Evolutionary conservation across 30 jellyfish, hydroid and myxozoan genomes (phyloP).

Genomic region (Aurelia aurita): DNA sequence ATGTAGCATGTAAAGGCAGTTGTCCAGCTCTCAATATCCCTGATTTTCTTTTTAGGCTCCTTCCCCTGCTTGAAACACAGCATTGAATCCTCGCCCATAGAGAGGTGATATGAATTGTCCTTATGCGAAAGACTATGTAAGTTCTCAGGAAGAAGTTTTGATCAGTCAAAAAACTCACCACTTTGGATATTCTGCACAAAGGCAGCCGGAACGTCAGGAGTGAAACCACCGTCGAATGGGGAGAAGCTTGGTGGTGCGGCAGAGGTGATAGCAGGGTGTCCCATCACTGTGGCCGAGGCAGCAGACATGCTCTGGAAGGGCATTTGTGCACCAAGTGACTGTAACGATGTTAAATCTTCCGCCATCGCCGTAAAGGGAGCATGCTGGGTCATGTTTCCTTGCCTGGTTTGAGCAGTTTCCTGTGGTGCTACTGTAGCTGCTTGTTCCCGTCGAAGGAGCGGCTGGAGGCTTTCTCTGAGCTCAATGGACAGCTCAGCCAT

Average conservation of each 20-base stretch:
- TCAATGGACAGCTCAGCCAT: not conserved
- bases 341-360: not conserved
- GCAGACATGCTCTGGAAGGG: not conserved
- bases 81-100: constrained; percentile 2
- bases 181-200: not conserved
- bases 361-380: not conserved
- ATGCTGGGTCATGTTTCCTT: not conserved
- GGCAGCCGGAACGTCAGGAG: not conserved
- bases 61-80: not conserved
- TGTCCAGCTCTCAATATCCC: constrained; percentile 13
- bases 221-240: constrained; percentile 8
- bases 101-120: not conserved
- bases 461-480: not conserved
- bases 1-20: constrained; percentile 20
- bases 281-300: not conserved
- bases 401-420: not conserved
- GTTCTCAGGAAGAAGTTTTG: not conserved
- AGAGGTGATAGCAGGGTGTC: not conserved
- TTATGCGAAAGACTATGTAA: not conserved
- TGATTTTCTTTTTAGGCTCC: not conserved
- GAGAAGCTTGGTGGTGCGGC: not conserved
- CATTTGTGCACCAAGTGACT: not conserved
- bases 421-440: not conserved
- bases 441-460: not conserved
- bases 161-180: constrained; percentile 9